Evolutionary conservation across 2,113 vertebrate species (phyloP).

Genomic region (Poecile atricapillus): DNA sequence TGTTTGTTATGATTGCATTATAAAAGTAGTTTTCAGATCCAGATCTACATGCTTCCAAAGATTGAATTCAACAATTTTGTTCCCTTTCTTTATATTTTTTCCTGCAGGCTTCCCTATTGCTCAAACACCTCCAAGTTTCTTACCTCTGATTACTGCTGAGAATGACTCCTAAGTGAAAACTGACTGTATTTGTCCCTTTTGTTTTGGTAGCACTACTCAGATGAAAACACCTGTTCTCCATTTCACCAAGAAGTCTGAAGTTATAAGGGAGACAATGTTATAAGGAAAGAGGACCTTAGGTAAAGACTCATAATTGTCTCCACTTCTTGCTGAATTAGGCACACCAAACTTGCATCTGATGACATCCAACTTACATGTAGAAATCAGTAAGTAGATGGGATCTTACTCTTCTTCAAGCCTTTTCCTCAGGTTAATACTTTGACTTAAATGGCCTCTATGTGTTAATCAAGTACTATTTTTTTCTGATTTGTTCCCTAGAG

Average conservation of each 20-base stretch:
- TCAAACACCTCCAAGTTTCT: background rate
- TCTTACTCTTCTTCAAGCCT: background rate
- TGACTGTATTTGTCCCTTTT: background rate
- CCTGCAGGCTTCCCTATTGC: background rate
- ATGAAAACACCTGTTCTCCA: background rate
- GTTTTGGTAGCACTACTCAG: background rate
- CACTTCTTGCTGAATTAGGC: background rate
- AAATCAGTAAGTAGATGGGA: background rate
- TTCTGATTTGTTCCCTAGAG: background rate
- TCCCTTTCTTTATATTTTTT: background rate
- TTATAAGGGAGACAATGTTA: background rate
- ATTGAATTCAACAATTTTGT: accelerated
- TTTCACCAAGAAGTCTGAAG: background rate
- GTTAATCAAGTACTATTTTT: background rate
- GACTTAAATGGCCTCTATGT: background rate
- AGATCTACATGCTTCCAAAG: background rate
- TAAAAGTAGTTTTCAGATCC: background rate
- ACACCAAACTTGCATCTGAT: background rate
- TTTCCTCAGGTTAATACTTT: background rate
- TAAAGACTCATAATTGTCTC: background rate
- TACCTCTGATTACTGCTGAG: background rate
- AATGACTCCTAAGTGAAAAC: background rate
- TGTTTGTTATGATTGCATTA: background rate
- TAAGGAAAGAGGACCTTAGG: background rate
- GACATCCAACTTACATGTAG: accelerated